Conservation (phyloP, 2,888 invertebrate species). For the Drosophila multiciliata region DNA sequence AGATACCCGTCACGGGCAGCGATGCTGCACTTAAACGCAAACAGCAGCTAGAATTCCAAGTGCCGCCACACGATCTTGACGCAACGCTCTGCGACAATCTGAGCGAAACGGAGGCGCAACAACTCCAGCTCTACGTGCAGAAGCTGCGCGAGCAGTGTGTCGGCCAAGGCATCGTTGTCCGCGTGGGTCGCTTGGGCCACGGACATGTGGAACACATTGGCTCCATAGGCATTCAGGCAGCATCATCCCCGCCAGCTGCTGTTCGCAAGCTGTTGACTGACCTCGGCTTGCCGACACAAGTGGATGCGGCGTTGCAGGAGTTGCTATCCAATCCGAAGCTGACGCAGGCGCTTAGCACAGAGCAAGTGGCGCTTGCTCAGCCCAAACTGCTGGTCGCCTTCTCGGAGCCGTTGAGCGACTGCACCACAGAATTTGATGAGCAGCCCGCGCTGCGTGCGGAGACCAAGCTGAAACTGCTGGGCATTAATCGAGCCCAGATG, state of each 20-base stretch:
- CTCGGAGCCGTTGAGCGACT: conserved; percentile 75
- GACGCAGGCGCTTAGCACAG: conserved; percentile 60
- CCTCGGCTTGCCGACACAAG: conserved; percentile 63
- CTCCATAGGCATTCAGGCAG: not conserved
- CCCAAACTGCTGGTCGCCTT: conserved; percentile 81
- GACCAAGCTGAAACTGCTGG: conserved; percentile 85
- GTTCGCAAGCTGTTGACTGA: conserved; percentile 45
- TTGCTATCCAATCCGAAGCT: conserved; percentile 78
- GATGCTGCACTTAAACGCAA: conserved; percentile 91
- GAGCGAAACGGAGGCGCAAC: conserved; percentile 86
- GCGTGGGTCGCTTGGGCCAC: conserved; percentile 86
- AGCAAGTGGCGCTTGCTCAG: conserved; percentile 45
- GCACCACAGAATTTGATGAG: conserved; percentile 63
- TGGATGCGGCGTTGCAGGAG: conserved; percentile 70
- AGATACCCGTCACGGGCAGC: conserved; percentile 93
- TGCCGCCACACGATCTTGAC: conserved; percentile 93
- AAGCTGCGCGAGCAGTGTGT: conserved; percentile 90
- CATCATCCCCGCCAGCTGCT: conserved; percentile 1
- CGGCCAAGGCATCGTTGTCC: conserved; percentile 90
- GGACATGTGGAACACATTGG: conserved; percentile 83
- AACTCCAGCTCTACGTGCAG: conserved; percentile 87
- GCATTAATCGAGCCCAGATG: conserved; percentile 86
- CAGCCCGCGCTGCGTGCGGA: conserved; percentile 52
- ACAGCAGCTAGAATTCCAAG: conserved; percentile 92
- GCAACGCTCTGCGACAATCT: conserved; percentile 85